Conservation (phyloP, 2,888 invertebrate species). For the Eupithecia insigniata region DNA sequence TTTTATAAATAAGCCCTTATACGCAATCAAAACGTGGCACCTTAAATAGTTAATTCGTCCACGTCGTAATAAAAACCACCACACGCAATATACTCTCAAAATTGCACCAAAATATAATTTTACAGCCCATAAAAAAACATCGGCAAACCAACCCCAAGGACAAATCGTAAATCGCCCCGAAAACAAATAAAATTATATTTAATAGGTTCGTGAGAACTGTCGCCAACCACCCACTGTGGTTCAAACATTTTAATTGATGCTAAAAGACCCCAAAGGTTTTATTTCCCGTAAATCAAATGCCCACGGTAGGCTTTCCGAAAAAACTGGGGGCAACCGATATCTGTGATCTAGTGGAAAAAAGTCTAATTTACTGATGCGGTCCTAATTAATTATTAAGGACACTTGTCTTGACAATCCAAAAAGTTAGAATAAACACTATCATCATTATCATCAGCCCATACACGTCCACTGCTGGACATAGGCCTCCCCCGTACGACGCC, state of each 20-base stretch:
- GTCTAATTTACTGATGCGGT: constrained; percentile 10
- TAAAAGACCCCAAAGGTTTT: constrained; percentile 77
- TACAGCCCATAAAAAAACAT: constrained; percentile 10
- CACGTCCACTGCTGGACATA: too few species aligned
- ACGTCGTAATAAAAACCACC: background rate
- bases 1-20: background rate
- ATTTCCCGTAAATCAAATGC: constrained; percentile 80
- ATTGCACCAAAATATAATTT: constrained; percentile 7
- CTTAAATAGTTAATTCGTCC: background rate
- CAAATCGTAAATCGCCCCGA: constrained; percentile 63
- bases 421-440: background rate
- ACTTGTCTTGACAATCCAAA: background rate
- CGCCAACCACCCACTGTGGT: constrained; percentile 82
- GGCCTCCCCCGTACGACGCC: too few species aligned
- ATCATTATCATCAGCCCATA: too few species aligned
- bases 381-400: background rate
- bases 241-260: constrained; percentile 83
- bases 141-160: constrained; percentile 43
- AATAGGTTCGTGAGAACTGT: constrained; percentile 83
- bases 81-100: background rate
- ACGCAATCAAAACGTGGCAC: background rate
- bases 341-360: constrained; percentile 22
- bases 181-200: constrained; percentile 82
- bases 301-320: constrained; percentile 67
- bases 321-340: constrained; percentile 43